Conservation (phyloP, 1,140 invertebrate species). For the Streblospio benedicti region DNA sequence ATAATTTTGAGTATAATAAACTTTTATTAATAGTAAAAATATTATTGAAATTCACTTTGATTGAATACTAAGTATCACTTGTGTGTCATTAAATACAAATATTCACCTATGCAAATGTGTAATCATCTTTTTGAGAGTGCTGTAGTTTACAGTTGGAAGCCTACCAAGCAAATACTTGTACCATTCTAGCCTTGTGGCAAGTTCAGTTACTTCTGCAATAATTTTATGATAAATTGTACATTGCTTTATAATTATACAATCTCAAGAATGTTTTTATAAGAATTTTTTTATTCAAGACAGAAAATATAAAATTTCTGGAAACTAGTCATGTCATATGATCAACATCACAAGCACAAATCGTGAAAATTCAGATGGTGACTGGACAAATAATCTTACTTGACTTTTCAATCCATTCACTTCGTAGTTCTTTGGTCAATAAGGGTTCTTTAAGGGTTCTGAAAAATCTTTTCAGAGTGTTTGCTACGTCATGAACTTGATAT, state of each 20-base stretch:
- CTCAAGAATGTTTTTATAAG: no score
- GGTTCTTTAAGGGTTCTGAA: conserved; percentile 56
- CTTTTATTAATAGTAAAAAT: neutral
- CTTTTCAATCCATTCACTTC: conserved; percentile 50
- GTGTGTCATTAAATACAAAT: neutral
- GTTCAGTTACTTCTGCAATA: conserved; percentile 24
- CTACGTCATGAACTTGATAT: conserved; percentile 76
- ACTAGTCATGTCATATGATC: no score
- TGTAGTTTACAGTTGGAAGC: conserved; percentile 60
- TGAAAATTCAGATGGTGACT: neutral
- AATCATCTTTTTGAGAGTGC: conserved; percentile 65
- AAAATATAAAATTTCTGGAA: no score
- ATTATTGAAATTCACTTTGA: neutral
- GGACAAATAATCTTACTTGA: conserved; percentile 34
- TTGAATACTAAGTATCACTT: neutral
- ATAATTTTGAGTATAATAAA: neutral
- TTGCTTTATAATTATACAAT: no score
- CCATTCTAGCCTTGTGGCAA: conserved; percentile 24
- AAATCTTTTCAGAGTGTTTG: conserved; percentile 72
- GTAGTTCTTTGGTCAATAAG: conserved; percentile 48
- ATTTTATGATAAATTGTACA: no score
- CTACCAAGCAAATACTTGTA: conserved; percentile 57
- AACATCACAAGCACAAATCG: conserved; percentile 4
- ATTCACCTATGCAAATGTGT: conserved; percentile 59
- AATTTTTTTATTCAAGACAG: no score